A percentile compares a stretch with the other conserved stretches of the same genome.
These are phyloP conservation scores for Trachops cirrhosus DNA, from an alignment of 2,797 vertebrate species.

Conservation along the genomic window DNA sequence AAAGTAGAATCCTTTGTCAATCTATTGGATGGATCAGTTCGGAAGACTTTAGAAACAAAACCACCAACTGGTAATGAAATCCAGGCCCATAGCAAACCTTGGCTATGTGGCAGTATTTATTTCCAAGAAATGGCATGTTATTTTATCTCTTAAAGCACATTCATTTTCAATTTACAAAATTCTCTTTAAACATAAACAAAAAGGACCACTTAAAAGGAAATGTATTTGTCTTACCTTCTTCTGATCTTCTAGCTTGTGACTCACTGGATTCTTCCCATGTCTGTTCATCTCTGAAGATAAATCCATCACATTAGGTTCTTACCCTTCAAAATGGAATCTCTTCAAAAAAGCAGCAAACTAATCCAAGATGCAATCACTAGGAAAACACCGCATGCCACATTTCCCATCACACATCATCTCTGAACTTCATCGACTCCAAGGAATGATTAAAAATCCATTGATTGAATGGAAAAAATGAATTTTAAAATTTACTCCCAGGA, in stretches of 20 bases:
- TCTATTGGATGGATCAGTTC: slow-evolving; percentile 51
- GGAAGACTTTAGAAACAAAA: slow-evolving; percentile 44
- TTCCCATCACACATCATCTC: slow-evolving; percentile 84
- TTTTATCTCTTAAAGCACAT: slow-evolving; percentile 11
- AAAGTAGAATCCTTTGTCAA: slow-evolving; percentile 26
- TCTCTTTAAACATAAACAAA: not conserved
- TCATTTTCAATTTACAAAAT: slow-evolving; percentile 61
- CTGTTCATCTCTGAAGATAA: slow-evolving; percentile 93
- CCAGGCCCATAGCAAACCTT: not conserved
- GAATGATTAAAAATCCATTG: slow-evolving; percentile 76
- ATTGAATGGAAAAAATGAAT: slow-evolving; percentile 74
- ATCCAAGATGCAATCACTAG: slow-evolving; percentile 81
- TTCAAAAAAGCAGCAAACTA: slow-evolving; percentile 84
- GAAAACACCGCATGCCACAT: slow-evolving; percentile 74
- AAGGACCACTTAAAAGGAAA: slow-evolving; percentile 40
- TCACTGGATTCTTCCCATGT: slow-evolving; percentile 96
- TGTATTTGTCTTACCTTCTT: slow-evolving; percentile 91
- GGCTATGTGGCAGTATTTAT: not conserved
- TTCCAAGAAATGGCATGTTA: not conserved
- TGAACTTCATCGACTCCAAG: slow-evolving; percentile 76
- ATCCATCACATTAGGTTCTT: slow-evolving; percentile 92
- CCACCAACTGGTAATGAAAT: slow-evolving; percentile 38
- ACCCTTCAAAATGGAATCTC: slow-evolving; percentile 82
- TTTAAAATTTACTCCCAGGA: slow-evolving; percentile 73
- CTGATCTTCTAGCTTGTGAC: slow-evolving; percentile 98